Conservation (phyloP, 2,113 vertebrate genomes). For the Rafetus swinhoei region DNA sequence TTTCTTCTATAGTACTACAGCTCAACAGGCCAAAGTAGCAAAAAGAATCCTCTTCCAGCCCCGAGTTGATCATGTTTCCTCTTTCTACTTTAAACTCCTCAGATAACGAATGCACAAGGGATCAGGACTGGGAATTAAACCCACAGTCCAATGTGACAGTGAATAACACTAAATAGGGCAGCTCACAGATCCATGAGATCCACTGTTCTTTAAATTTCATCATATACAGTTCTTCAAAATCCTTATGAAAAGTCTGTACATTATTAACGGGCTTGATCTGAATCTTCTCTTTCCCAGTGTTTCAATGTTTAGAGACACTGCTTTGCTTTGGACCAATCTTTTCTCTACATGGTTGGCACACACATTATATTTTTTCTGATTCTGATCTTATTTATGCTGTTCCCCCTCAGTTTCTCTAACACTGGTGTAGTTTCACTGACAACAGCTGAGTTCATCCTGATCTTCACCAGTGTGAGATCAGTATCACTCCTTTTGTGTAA, state of each 20-base stretch:
- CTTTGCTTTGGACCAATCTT: not conserved
- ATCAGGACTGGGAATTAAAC: conserved; percentile 7
- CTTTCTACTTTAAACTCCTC: not conserved
- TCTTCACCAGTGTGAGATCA: not conserved
- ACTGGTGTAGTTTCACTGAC: not conserved
- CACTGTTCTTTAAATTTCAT: not conserved
- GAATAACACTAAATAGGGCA: conserved; percentile 16
- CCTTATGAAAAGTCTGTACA: not conserved
- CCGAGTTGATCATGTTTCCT: not conserved
- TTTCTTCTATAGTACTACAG: not conserved
- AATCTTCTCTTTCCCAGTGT: conserved; percentile 4
- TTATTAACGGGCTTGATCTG: conserved; percentile 3
- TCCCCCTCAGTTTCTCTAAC: not conserved
- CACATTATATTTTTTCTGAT: not conserved
- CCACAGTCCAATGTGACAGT: not conserved
- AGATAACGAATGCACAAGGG: not conserved
- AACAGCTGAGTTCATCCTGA: not conserved
- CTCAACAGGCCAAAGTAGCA: not conserved
- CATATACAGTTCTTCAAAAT: not conserved
- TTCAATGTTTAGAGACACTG: not conserved
- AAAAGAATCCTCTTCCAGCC: not conserved
- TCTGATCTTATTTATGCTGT: not conserved
- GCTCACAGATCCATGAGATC: conserved; percentile 2
- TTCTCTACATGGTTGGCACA: not conserved
- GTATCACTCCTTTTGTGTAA: not conserved